A percentile compares a stretch with the other conserved stretches of the same genome.
phyloP scores from a whole-genome alignment of 2,113 vertebrate genomes.

The Hippolais icterina region DNA sequence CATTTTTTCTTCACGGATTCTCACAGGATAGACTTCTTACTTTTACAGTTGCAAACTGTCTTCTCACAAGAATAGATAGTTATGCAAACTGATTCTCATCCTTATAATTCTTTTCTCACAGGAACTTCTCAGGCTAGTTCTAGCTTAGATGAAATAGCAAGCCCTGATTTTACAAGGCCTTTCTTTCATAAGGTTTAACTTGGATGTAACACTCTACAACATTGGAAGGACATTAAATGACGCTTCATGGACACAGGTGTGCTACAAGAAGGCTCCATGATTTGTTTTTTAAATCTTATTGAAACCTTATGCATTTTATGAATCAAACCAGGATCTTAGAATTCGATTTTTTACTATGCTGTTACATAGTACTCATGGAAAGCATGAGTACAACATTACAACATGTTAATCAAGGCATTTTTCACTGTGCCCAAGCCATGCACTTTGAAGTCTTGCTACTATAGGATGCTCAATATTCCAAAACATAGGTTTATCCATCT shows the following conservation, averaged over 20 bases:
- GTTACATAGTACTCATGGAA: fast-evolving
- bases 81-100: neutral
- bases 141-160: neutral
- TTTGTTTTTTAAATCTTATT: neutral
- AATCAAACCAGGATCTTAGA: neutral
- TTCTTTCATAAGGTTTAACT: neutral
- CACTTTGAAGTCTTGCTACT: neutral
- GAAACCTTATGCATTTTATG: neutral
- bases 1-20: neutral
- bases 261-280: neutral
- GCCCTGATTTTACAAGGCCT: neutral
- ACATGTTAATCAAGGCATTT: neutral
- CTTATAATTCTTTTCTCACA: neutral
- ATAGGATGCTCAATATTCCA: neutral
- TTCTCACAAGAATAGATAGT: neutral
- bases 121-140: neutral
- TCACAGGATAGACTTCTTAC: neutral
- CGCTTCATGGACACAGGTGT: neutral
- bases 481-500: neutral
- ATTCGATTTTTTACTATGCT: neutral
- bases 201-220: neutral
- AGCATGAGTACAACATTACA: neutral
- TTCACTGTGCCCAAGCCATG: neutral
- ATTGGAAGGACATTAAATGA: neutral
- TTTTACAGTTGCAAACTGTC: neutral